These are phyloP conservation scores for Monopterus albus DNA, from an alignment of 2,113 vertebrate genomes.

Conservation along the genomic window DNA sequence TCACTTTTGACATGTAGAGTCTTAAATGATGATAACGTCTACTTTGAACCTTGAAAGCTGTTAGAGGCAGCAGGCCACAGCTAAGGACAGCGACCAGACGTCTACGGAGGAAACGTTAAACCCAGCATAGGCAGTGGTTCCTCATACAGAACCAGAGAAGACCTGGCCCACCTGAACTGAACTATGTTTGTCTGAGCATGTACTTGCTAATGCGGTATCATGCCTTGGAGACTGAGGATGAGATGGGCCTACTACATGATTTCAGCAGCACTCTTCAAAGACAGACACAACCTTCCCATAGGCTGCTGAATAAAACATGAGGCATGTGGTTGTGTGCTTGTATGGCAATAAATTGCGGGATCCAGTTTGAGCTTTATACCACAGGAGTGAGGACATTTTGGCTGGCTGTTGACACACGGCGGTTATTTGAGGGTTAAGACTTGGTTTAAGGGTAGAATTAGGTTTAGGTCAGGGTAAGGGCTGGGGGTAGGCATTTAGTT, in stretches of 20 bases:
- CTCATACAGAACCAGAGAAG: not conserved
- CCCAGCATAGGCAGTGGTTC: conserved; percentile 7
- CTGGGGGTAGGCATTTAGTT: too few species aligned
- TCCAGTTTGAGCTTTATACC: too few species aligned
- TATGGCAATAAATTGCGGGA: too few species aligned
- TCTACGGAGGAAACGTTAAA: conserved; percentile 51
- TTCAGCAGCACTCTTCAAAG: conserved; percentile 78
- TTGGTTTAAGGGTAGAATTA: too few species aligned
- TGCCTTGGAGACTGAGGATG: conserved; percentile 64
- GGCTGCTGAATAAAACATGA: conserved; percentile 84
- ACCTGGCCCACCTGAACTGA: conserved; percentile 59
- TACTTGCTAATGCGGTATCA: conserved; percentile 58
- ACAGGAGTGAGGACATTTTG: too few species aligned
- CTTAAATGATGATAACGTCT: too few species aligned
- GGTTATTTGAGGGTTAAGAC: too few species aligned
- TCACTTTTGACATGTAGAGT: too few species aligned
- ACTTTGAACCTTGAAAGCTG: conserved; percentile 41
- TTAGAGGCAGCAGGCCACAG: conserved; percentile 29
- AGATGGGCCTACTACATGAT: conserved; percentile 66
- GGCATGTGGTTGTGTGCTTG: conserved; percentile 55
- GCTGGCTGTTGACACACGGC: too few species aligned
- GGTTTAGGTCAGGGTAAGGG: too few species aligned
- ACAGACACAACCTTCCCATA: conserved; percentile 69
- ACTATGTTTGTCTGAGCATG: conserved; percentile 51
- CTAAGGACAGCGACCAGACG: conserved; percentile 55